Evolutionary conservation across 1,140 invertebrate species (phyloP), one percentile per base, ranked within the genome.

Genomic region (Drosophila fuyamai): DNA sequence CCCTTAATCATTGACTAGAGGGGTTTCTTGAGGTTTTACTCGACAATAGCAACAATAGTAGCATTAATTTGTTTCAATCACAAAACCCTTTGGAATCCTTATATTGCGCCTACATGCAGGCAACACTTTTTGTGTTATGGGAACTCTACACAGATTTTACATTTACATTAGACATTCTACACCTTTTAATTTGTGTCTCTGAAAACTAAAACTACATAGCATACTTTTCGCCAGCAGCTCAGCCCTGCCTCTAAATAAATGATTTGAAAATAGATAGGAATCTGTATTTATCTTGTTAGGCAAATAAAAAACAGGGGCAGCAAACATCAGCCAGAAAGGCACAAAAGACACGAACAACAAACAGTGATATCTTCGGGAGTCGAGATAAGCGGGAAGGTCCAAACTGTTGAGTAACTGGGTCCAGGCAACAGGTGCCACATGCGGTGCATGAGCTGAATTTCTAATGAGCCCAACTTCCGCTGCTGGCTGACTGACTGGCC

Each of bases 401-500:
- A 68, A 54, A 56, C 72, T 56, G 18, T 18, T 4, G 38, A 16
- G 46, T 23, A 36, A 55, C 62, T 56, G 47, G 65, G 77, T 54
- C 58, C 36, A 41, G 65, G 58, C 51, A 60, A 65, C 73, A 77
- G 61, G 67, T 73, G 74, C 65, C 63, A 47, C 72, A 63, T 61
- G 60, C 54, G 47, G 23, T 6, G 58, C 82, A 59, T 82, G 82
- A 53, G 54, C 51, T 61, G 82, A 82, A 86, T 86, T 60, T 75
- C 58, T 88, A 88, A 86, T 86, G 83, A 88, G 54, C 66, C 54
- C 65, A 57, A 86, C 79, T 86, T 86, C 82, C 82, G 83, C 54
- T 44, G 79, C 54, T 44, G 53, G 27, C 38, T 32, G 29, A 7
- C 29, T 32, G 29, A 7, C 29, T 32, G 29, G 29, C 27, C 12